A percentile compares a stretch with the other conserved stretches of the same genome.
Evolutionary conservation across 1,140 invertebrate species (phyloP).

Genomic region (Drosophila lacteicornis): DNA sequence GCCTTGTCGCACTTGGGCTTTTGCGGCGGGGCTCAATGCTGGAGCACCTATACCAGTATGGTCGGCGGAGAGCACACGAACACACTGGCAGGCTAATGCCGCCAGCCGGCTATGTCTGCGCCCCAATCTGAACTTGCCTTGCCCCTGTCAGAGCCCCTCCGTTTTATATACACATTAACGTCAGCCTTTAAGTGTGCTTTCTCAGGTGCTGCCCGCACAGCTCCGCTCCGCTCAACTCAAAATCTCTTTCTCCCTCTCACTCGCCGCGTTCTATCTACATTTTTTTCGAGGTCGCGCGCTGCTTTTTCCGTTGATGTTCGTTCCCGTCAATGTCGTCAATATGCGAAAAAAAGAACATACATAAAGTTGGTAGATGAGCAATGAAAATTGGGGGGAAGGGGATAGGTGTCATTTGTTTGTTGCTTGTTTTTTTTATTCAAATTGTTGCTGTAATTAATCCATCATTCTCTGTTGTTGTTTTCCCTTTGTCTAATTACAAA

Average conservation of each 20-base stretch:
- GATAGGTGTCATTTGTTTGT: constrained; percentile 39
- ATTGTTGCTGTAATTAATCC: constrained; percentile 39
- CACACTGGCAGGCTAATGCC: constrained; percentile 20
- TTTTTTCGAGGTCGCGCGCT: constrained; percentile 73
- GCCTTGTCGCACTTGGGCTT: constrained; percentile 81
- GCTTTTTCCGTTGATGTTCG: constrained; percentile 61
- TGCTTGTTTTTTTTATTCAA: constrained; percentile 18
- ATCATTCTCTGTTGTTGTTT: constrained; percentile 37
- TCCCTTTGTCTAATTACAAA: constrained; percentile 62
- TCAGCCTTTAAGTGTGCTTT: constrained; percentile 77
- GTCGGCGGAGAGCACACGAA: constrained; percentile 18
- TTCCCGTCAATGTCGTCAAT: constrained; percentile 73
- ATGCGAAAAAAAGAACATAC: constrained; percentile 48
- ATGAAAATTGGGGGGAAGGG: constrained; percentile 1
- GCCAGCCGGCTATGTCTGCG: constrained; percentile 74
- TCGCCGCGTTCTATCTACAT: constrained; percentile 64
- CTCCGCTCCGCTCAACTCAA: neutral
- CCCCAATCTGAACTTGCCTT: constrained; percentile 53
- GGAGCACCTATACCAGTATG: constrained; percentile 63
- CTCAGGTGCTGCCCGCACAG: constrained; percentile 64
- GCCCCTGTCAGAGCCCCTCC: constrained; percentile 2
- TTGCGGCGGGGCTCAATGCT: constrained; percentile 56
- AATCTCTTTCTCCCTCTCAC: constrained; percentile 6
- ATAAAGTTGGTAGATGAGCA: constrained; percentile 36
- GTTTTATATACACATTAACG: constrained; percentile 59